Percentiles rank a stretch among this genome's conserved stretches.
These are phyloP conservation scores for Propithecus deckenii DNA, from an alignment of 2,797 vertebrate genomes.

Conservation along the genomic window DNA sequence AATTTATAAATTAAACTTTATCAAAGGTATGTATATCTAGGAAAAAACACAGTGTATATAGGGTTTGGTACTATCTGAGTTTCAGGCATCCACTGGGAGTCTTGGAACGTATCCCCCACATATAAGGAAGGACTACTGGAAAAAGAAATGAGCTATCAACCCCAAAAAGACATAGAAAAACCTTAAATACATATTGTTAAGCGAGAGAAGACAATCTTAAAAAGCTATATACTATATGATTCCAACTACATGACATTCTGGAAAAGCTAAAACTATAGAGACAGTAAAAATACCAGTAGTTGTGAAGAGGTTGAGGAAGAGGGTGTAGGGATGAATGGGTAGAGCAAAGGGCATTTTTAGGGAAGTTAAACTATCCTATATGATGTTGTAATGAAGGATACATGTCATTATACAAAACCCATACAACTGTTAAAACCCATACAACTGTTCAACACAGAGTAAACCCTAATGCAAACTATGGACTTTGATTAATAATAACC, in stretches of 20 bases:
- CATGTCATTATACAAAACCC: background rate
- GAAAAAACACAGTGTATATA: background rate
- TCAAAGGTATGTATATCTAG: background rate
- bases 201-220: background rate
- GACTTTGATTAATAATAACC: background rate
- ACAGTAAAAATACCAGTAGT: background rate
- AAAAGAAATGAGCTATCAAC: background rate
- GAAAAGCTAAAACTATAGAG: background rate
- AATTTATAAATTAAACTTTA: background rate
- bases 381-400: background rate
- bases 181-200: background rate
- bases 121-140: background rate
- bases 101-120: background rate
- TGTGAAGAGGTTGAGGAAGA: background rate
- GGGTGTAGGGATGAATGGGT: background rate
- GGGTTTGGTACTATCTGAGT: background rate
- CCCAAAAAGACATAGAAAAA: background rate
- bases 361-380: background rate
- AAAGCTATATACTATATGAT: background rate
- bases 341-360: background rate
- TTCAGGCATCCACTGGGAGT: background rate
- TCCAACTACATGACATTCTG: background rate
- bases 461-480: background rate
- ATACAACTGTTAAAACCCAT: background rate
- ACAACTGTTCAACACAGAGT: background rate